Conservation (phyloP, 2,797 vertebrate species). For the Enteromius afrohamiltoni region DNA sequence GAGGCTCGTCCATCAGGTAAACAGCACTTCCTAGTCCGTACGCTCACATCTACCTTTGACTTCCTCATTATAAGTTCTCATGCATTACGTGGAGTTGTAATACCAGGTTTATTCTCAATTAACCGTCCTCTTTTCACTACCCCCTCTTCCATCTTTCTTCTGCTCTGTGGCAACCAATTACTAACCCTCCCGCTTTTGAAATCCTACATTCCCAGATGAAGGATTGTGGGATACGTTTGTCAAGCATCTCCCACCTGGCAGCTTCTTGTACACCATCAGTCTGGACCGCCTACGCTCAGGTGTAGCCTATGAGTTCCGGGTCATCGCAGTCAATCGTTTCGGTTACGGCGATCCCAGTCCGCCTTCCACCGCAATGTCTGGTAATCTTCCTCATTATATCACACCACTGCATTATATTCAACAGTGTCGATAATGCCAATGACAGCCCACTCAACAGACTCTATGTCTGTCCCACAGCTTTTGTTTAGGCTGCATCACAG, state of each 20-base stretch:
- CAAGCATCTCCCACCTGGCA: slow-evolving; percentile 84
- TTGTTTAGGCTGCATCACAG: neutral
- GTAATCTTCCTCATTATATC: slow-evolving; percentile 71
- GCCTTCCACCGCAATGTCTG: slow-evolving; percentile 87
- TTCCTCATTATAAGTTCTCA: neutral
- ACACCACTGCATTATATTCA: neutral
- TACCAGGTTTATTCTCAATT: neutral
- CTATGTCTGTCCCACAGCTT: neutral
- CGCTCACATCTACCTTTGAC: neutral
- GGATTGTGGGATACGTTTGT: slow-evolving; percentile 94
- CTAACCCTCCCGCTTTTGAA: neutral
- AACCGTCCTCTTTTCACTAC: slow-evolving; percentile 28
- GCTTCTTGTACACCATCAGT: slow-evolving; percentile 84
- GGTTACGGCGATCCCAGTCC: slow-evolving; percentile 92
- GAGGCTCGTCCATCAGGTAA: slow-evolving; percentile 93
- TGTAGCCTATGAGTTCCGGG: slow-evolving; percentile 94
- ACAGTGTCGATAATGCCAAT: neutral
- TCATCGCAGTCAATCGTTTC: slow-evolving; percentile 88
- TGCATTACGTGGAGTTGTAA: neutral
- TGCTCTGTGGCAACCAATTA: slow-evolving; percentile 17
- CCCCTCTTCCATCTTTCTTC: slow-evolving; percentile 17
- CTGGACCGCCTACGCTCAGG: slow-evolving; percentile 88
- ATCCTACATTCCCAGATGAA: slow-evolving; percentile 80
- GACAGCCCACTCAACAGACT: neutral
- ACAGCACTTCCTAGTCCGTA: neutral